phyloP scores from a whole-genome alignment of 2,888 invertebrate species.

The Drosophila tanythrix region DNA sequence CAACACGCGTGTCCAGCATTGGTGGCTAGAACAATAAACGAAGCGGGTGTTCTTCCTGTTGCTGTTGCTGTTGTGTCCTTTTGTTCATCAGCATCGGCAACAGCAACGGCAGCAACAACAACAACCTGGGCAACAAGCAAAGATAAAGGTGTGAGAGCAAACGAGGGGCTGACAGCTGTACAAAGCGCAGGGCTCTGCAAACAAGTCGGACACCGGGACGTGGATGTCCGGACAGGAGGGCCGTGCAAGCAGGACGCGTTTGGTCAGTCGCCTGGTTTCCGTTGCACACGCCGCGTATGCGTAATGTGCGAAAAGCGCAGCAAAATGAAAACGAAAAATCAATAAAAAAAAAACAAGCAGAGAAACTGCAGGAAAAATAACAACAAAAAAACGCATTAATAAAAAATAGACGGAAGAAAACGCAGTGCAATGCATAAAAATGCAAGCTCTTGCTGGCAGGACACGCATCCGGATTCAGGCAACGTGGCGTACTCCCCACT shows the following conservation, averaged over 20 bases:
- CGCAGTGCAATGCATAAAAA: slow-evolving; percentile 39
- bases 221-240: background rate
- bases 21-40: slow-evolving; percentile 54
- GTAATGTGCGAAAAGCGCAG: slow-evolving; percentile 62
- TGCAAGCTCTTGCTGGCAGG: slow-evolving; percentile 51
- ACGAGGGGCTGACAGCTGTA: slow-evolving; percentile 73
- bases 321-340: slow-evolving; percentile 66
- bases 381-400: slow-evolving; percentile 14
- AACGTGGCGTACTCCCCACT: background rate
- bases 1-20: slow-evolving; percentile 54
- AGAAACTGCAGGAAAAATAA: background rate
- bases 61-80: slow-evolving; percentile 22
- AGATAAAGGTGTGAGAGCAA: slow-evolving; percentile 44
- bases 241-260: slow-evolving; percentile 69
- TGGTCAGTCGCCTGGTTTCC: slow-evolving; percentile 83
- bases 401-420: slow-evolving; percentile 46
- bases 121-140: slow-evolving; percentile 8
- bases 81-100: slow-evolving; percentile 25
- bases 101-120: slow-evolving; percentile 12
- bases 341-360: slow-evolving; percentile 39
- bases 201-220: slow-evolving; percentile 53
- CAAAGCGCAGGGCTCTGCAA: slow-evolving; percentile 73
- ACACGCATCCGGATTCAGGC: slow-evolving; percentile 19
- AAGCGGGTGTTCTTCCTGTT: slow-evolving; percentile 41
- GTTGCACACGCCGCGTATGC: slow-evolving; percentile 73